Base-by-base conservation (phyloP, 1,140 invertebrate genomes). In the Papilio polyxenes region DNA sequence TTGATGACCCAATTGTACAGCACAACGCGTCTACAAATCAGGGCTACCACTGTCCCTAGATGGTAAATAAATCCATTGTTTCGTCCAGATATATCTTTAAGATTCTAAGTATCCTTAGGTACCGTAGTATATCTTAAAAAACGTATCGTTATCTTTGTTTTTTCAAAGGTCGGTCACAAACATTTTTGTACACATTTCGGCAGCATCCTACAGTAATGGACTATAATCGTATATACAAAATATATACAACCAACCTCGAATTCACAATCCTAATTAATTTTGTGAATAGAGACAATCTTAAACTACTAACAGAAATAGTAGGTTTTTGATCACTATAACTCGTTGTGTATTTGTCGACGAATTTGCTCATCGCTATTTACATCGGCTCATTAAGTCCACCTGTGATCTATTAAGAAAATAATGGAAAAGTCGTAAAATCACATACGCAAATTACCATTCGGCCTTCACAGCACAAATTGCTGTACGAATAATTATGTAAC, bases 1-100 rank as follows among this genome's bases (percentile, higher is more conserved):
- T 87, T 83, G 80, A 85, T 84, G 62, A 74, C 75, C 79, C 85
- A 84, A 86, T 88, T 85, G 31, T 31, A 86, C 81, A 77, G 62
- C 82, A 82, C 87, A 83, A 85, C 72, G 59, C 79, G 77, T 9
- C 20, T 78, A 31, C 48, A 74, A 17, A n/a, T 51, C 51, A 86
- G 83, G 85, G 85, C n/a, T 86, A 65, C 40, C 37, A 15, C 13
- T 7, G 5, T 37, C 65, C 31, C 65, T 17, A 11, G 13, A 72
- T 40, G 5, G 13, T 72, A 72, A 37, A 72, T 23, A 31, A 72
- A 72, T n/a, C n/a, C n/a, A n/a, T 72, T 40, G 8, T 8, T 4
- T 23, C 5, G 3, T 56, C 13, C 13, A 56, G 15, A 56, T 17
- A 0, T 44, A 31, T 2, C n/a, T n/a, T n/a, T n/a, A n/a, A n/a